Evolutionary conservation across 2,888 invertebrate genomes (phyloP), one percentile per base, ranked within the genome.

Genomic region (Arge pagana): DNA sequence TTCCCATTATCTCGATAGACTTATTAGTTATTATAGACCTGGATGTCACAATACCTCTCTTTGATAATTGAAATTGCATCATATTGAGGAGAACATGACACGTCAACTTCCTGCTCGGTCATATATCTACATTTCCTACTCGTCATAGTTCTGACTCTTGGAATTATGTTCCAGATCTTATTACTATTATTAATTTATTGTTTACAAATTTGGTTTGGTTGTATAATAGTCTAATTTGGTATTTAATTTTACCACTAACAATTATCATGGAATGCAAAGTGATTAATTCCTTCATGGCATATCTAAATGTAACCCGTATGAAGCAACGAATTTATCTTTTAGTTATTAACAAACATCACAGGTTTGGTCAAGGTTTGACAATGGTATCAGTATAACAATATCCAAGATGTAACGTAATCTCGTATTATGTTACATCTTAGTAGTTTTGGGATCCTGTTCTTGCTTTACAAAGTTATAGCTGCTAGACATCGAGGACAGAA

Each of bases 161-260:
- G 21, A 19, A 19, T 30, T 15, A 8, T 45, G 7, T 33, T 16
- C 8, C 24, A 33, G 21, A 16, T 23, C 35, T 45, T 35, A 23
- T 16, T 45, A 33, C 18, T 13, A 30, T 23, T 13, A n/a, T n/a
- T n/a, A n/a, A n/a, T 39, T 39, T 33, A 33, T 45, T 23, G 33
- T 33, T 42, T 42, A 4, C 11, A 8, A 45, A 45, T 37, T 40
- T 45, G 45, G 45, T 45, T 45, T 45, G 45, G 45, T 23, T 23
- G 6, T 16, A 15, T 23, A 10, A 40, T 45, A n/a, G n/a, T 45
- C 3, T 24, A 33, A n/a, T 7, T 23, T 16, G 45, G 45, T 31
- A 33, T 45, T 33, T 33, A 15, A 45, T 45, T 35, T 45, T 21
- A 45, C 10, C 23, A 45, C 35, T 45, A 45, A 45, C 45, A 45